These are phyloP conservation scores for Pseudopipra pipra DNA, from an alignment of 2,113 vertebrate genomes.

Conservation along the genomic window DNA sequence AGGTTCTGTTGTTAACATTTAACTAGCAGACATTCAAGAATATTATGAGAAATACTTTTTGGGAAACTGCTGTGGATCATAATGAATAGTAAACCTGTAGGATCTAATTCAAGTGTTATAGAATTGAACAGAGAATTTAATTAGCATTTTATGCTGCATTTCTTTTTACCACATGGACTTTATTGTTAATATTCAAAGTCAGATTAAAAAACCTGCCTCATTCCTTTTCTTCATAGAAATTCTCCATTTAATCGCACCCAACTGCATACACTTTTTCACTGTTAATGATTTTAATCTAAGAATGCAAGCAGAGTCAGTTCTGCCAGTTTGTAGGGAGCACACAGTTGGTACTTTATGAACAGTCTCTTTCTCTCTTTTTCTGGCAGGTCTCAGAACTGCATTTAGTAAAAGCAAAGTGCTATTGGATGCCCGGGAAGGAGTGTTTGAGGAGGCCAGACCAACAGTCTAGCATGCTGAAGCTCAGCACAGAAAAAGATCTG, in stretches of 20 bases:
- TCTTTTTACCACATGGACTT: not conserved
- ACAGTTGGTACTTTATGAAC: conserved; percentile 57
- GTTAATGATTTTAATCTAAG: not conserved
- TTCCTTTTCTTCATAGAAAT: not conserved
- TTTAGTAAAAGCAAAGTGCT: conserved; percentile 60
- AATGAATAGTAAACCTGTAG: not conserved
- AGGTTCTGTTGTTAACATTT: not conserved
- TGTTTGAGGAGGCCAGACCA: conserved; percentile 60
- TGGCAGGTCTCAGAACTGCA: conserved; percentile 61
- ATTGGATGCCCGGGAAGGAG: conserved; percentile 57
- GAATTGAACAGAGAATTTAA: not conserved
- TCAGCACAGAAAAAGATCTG: conserved; percentile 39
- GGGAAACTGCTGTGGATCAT: not conserved
- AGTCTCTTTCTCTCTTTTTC: conserved; percentile 55
- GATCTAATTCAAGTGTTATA: not conserved
- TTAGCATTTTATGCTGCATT: not conserved
- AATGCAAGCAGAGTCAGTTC: not conserved
- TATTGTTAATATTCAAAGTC: not conserved
- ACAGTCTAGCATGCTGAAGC: conserved; percentile 41
- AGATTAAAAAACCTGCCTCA: not conserved
- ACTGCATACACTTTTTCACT: not conserved
- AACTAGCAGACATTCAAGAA: not conserved
- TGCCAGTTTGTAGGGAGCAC: not conserved
- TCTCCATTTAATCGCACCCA: not conserved
- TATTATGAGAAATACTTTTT: not conserved